These are phyloP conservation scores for Amblyornis subalaris DNA, from an alignment of 2,113 vertebrate species.

Conservation along the genomic window DNA sequence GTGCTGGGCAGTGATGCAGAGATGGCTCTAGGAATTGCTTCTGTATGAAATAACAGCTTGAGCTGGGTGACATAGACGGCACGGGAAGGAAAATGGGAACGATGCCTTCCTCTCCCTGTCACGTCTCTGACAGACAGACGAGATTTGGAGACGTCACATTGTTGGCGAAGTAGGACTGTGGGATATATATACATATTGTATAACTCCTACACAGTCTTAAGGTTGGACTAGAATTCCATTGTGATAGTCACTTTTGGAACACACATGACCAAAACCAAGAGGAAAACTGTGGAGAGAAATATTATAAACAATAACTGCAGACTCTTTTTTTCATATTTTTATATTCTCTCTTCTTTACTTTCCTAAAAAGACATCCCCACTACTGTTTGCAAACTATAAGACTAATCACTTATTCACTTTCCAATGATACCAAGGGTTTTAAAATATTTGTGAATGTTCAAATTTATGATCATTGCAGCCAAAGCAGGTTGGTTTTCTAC, in stretches of 20 bases:
- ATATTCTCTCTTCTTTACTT: background rate
- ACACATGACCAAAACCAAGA: background rate
- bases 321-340: background rate
- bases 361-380: background rate
- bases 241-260: background rate
- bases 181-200: fast-evolving
- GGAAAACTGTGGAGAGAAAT: background rate
- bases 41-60: background rate
- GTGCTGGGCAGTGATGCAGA: background rate
- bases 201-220: background rate
- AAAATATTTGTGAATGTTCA: background rate
- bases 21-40: background rate
- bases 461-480: background rate
- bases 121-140: background rate
- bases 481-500: background rate
- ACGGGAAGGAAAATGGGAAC: background rate
- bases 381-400: background rate
- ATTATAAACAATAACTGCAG: background rate
- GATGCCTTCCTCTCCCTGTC: background rate
- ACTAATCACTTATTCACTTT: background rate
- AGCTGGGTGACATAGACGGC: background rate
- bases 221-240: background rate
- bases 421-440: background rate
- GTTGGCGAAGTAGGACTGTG: background rate
- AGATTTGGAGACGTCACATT: background rate